phyloP scores from a whole-genome alignment of 2,113 vertebrate genomes.

The Vulpes vulpes region DNA sequence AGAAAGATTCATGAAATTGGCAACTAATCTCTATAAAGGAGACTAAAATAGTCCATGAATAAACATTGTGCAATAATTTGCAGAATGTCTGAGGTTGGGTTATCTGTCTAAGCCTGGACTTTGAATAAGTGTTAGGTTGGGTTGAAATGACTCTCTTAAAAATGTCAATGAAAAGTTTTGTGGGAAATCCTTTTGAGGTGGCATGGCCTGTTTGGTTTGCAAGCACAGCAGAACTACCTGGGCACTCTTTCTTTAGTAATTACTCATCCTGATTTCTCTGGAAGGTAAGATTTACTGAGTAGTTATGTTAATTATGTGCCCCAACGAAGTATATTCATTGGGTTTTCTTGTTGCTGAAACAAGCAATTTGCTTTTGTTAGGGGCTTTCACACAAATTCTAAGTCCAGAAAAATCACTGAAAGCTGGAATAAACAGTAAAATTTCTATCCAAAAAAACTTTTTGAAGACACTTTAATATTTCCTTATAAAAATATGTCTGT shows the following conservation, averaged over 20 bases:
- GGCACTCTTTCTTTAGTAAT: not conserved
- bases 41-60: not conserved
- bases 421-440: conserved; percentile 13
- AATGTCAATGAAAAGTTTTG: not conserved
- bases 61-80: conserved; percentile 50
- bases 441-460: not conserved
- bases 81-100: conserved; percentile 35
- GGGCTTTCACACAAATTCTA: not conserved
- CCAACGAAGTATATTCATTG: not conserved
- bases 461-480: not conserved
- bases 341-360: not conserved
- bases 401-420: not conserved
- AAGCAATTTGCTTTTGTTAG: not conserved
- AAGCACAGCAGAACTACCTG: not conserved
- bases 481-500: not conserved
- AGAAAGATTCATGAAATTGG: not conserved
- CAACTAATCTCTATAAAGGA: conserved; percentile 1
- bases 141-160: conserved; percentile 49
- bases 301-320: not conserved
- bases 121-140: conserved; percentile 63
- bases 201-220: not conserved
- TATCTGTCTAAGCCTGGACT: conserved; percentile 43
- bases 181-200: not conserved
- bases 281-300: not conserved
- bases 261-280: not conserved